phyloP scores from a whole-genome alignment of 2,113 vertebrate species.

The Hyperoodon ampullatus region DNA sequence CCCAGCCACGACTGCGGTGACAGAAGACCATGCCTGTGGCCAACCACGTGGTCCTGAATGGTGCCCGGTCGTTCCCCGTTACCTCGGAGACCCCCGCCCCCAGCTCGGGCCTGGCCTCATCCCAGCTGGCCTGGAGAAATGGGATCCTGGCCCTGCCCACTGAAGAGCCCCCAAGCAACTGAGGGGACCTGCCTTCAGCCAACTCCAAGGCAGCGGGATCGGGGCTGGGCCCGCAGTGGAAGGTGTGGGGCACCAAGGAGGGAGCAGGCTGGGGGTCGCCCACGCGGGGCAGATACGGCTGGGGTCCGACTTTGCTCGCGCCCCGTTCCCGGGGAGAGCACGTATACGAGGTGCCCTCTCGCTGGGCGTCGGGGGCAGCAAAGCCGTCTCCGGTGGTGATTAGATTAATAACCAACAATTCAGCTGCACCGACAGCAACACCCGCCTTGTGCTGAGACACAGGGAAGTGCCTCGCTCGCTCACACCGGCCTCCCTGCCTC shows the following conservation, averaged over 20 bases:
- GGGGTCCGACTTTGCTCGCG: neutral
- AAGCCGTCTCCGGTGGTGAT: too few species aligned
- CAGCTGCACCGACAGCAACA: accelerated
- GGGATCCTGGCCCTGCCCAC: neutral
- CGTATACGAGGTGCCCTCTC: neutral
- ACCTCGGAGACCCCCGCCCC: neutral
- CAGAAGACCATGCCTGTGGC: accelerated
- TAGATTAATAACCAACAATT: accelerated
- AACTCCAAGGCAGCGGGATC: accelerated
- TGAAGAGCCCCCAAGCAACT: accelerated
- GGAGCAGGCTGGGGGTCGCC: neutral
- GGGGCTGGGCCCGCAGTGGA: neutral
- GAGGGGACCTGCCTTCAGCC: too few species aligned
- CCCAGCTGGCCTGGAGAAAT: neutral
- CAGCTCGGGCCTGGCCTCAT: neutral
- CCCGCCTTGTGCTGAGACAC: accelerated
- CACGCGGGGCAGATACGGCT: neutral
- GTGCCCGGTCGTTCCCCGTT: neutral
- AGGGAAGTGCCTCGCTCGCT: accelerated
- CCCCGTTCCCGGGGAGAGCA: accelerated
- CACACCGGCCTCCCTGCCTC: accelerated
- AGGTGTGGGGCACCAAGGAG: accelerated
- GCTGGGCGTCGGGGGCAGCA: accelerated
- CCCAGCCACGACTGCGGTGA: accelerated
- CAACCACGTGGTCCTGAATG: accelerated